phyloP scores from a whole-genome alignment of 2,797 vertebrate species.

The Coranthus polyacanthus region DNA sequence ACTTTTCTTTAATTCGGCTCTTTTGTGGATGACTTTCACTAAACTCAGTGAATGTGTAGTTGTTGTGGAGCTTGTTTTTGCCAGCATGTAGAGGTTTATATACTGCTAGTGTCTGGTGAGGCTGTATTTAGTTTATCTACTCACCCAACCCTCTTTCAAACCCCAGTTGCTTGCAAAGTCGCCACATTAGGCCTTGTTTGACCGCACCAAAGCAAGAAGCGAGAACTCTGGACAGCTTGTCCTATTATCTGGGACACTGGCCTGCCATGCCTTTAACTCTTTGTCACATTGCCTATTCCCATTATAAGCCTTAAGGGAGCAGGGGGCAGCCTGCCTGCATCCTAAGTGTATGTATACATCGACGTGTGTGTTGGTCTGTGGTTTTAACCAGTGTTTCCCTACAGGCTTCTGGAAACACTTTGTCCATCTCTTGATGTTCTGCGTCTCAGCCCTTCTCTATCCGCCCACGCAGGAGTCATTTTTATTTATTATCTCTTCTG shows the following conservation, averaged over 20 bases:
- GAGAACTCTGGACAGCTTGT: slow-evolving; percentile 72
- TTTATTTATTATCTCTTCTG: slow-evolving; percentile 82
- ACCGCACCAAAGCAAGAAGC: slow-evolving; percentile 68
- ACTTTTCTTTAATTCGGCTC: slow-evolving; percentile 17
- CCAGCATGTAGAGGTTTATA: slow-evolving; percentile 38
- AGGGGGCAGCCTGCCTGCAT: slow-evolving; percentile 54
- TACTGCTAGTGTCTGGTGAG: slow-evolving; percentile 43
- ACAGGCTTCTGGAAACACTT: slow-evolving; percentile 72
- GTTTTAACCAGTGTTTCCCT: slow-evolving; percentile 65
- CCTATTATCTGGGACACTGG: slow-evolving; percentile 78
- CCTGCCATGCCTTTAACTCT: slow-evolving; percentile 76
- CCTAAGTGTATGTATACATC: slow-evolving; percentile 59
- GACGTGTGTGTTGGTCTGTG: slow-evolving; percentile 42
- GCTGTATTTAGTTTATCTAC: slow-evolving; percentile 73
- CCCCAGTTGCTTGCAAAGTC: slow-evolving; percentile 65
- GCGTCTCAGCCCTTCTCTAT: slow-evolving; percentile 59
- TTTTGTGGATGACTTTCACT: slow-evolving; percentile 53
- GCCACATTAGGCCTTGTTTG: slow-evolving; percentile 75
- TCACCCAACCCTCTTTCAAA: slow-evolving; percentile 66
- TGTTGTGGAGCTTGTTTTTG: slow-evolving; percentile 44
- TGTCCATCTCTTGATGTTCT: slow-evolving; percentile 76
- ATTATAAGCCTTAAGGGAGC: slow-evolving; percentile 77
- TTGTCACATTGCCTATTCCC: slow-evolving; percentile 76
- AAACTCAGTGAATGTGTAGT: slow-evolving; percentile 33
- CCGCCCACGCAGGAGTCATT: slow-evolving; percentile 76